Conservation (phyloP, 2,888 invertebrate genomes). For the Volucella zonaria region DNA sequence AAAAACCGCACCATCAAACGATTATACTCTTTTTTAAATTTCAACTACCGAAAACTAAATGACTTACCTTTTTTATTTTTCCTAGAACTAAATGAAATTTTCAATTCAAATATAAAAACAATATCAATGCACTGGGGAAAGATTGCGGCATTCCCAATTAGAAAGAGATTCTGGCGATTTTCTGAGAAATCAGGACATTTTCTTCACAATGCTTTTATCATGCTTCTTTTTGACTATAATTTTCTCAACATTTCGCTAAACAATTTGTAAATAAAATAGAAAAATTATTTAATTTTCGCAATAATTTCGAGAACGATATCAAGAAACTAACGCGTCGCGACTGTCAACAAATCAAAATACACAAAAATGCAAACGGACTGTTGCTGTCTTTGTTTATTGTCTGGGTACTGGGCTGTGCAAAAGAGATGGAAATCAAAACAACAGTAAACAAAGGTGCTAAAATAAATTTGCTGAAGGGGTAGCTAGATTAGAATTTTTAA, state of each 20-base stretch:
- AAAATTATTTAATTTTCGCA: slow-evolving; percentile 22
- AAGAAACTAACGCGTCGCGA: slow-evolving; percentile 67
- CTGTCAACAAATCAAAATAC: slow-evolving; percentile 73
- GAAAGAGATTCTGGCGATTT: slow-evolving; percentile 26
- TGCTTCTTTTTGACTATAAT: slow-evolving; percentile 1
- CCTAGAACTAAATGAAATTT: slow-evolving; percentile 26
- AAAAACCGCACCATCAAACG: not conserved
- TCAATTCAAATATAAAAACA: slow-evolving; percentile 51
- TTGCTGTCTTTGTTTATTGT: slow-evolving; percentile 26
- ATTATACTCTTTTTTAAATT: not conserved
- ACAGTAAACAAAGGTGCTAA: not conserved
- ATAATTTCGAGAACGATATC: slow-evolving; percentile 35
- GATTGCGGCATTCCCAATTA: slow-evolving; percentile 50
- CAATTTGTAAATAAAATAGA: not conserved
- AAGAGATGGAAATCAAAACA: slow-evolving; percentile 36
- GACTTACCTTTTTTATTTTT: slow-evolving; percentile 60
- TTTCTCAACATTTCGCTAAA: slow-evolving; percentile 8
- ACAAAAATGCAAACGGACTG: slow-evolving; percentile 50
- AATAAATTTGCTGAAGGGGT: not conserved
- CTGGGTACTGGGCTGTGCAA: not conserved
- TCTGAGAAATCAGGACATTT: not conserved
- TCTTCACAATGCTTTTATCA: not conserved
- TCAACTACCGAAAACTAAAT: slow-evolving; percentile 15
- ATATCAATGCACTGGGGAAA: slow-evolving; percentile 51
- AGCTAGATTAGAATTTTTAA: not conserved